Evolutionary conservation across 2,113 vertebrate genomes (phyloP).

Genomic region (Pituophis catenifer): DNA sequence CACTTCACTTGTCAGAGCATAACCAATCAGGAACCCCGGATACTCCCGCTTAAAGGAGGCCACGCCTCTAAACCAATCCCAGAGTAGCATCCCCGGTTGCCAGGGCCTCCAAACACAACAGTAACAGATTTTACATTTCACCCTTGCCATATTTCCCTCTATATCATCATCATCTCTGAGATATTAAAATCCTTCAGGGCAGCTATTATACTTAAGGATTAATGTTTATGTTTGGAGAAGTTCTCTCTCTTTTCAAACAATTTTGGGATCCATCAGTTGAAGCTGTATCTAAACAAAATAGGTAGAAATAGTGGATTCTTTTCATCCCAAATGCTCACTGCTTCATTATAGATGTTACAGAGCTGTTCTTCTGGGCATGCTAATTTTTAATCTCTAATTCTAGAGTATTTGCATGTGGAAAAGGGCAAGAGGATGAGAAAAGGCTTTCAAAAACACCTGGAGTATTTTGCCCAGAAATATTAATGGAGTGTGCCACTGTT

Average conservation of each 20-base stretch:
- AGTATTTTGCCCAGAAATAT: background rate
- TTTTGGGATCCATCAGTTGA: background rate
- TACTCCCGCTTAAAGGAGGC: too few relatives aligned
- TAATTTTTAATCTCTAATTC: background rate
- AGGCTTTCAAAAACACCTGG: background rate
- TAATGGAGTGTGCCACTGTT: background rate
- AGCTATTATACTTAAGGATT: background rate
- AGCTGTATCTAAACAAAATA: background rate
- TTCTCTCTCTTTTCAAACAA: background rate
- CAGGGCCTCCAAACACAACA: too few relatives aligned
- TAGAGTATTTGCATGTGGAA: background rate
- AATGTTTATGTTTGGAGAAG: background rate
- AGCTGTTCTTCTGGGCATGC: background rate
- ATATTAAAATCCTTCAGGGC: background rate
- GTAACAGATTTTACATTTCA: too few relatives aligned
- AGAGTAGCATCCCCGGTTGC: too few relatives aligned
- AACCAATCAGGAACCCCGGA: too few relatives aligned
- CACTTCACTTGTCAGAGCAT: too few relatives aligned
- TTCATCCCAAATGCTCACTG: background rate
- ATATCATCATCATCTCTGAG: background rate
- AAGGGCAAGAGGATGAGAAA: background rate
- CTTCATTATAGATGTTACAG: background rate
- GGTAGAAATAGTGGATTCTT: background rate
- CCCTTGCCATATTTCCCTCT: background rate
- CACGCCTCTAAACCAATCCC: too few relatives aligned